A percentile compares a stretch with the other conserved stretches of the same genome.
Evolutionary conservation across 64 coral and sea anemone genomes (phyloP).

Genomic region (Pocillopora verrucosa): DNA sequence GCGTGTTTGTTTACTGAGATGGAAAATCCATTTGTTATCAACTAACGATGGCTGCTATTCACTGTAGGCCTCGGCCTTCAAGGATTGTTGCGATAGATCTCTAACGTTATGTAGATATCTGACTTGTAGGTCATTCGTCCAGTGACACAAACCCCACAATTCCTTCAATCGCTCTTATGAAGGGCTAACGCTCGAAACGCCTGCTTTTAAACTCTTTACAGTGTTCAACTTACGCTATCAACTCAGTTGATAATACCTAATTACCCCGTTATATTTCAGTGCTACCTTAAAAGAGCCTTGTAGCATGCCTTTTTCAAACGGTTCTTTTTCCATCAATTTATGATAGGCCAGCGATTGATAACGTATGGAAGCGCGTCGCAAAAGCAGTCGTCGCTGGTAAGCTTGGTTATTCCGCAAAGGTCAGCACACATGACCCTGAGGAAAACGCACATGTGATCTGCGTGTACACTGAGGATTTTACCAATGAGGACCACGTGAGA

Average conservation of each 20-base stretch:
- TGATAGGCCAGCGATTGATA: constrained; percentile 22
- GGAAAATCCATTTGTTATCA: no score
- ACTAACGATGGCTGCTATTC: background rate
- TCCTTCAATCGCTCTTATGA: no score
- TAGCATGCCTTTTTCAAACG: background rate
- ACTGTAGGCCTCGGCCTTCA: background rate
- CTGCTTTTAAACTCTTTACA: no score
- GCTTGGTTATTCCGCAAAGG: constrained; percentile 19
- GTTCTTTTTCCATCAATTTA: background rate
- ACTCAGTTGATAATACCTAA: no score
- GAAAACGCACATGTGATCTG: constrained; percentile 26
- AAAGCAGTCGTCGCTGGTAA: constrained; percentile 22
- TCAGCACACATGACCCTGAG: background rate
- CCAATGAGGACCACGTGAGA: constrained; percentile 27
- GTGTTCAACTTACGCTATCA: no score
- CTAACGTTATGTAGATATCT: constrained; percentile 27
- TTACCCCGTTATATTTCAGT: no score
- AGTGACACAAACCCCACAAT: background rate
- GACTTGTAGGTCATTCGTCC: constrained; percentile 9
- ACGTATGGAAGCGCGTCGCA: constrained; percentile 18
- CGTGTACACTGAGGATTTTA: constrained; percentile 50
- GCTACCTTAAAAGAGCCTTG: no score
- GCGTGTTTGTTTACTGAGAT: no score
- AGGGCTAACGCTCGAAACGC: no score
- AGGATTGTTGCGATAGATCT: constrained; percentile 4